Base-by-base conservation (phyloP, 2,888 invertebrate species). In the Steinernema scapterisci region DNA sequence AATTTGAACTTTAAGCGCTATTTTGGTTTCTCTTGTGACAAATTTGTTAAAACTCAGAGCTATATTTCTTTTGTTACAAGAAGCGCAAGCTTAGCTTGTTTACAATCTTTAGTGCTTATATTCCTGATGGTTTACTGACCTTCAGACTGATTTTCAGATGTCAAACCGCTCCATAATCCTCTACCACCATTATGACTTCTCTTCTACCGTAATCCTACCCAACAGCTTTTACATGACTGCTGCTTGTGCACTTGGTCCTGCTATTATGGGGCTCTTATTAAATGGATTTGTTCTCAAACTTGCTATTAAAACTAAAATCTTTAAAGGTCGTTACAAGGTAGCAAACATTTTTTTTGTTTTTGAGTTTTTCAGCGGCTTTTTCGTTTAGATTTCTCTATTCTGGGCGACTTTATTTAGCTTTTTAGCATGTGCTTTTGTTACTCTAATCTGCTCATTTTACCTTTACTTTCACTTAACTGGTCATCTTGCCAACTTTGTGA, bases 281-380 rank as follows among this genome's bases (percentile, higher is more conserved):
- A 63, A 63, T 63, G 23, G 27, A 1, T 63, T 63, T 27, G 63
- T 63, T 1, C 31, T 63, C 27, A 11, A 31, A 13, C 31, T 63
- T 16, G 31, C 25, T 31, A 2, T 25, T 6, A 63, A 63, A 13
- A 63, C 63, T 16, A 63, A 63, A 16, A 63, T 63, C 31, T 63
- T 63, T 31, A 63, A 63, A 63, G 63, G 63, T 9, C 63, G 63
- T 11, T 63, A 63, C n/a, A 63, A 31, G 31, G 63, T 63, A 63
- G n/a, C 7, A 1, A 9, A 13, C 5, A 38, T 38, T 38, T 6
- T 6, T 3, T 48, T 3, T 19, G 48, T 19, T 48, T 19, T 48
- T 19, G n/a, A 7, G 3, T 2, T 3, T 48, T 16, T 16, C 2
- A 48, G 16, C 48, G 16, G 16, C 45, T 44, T 19, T 21, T 23